These are phyloP conservation scores for Delphinapterus leucas DNA, from an alignment of 2,113 vertebrate species.

Conservation along the genomic window DNA sequence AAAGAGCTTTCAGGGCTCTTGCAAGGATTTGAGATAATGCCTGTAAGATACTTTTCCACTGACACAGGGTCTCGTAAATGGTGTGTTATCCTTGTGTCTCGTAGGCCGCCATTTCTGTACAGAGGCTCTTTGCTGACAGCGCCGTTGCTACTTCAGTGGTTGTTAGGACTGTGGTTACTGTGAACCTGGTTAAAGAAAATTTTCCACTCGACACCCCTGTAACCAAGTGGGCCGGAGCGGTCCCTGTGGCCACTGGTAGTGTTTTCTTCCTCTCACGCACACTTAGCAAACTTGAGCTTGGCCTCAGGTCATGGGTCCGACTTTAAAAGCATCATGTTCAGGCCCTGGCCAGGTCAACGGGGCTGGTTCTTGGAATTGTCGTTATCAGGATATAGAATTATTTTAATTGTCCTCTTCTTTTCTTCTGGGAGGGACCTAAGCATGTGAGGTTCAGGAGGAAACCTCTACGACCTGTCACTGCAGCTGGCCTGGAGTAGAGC, in stretches of 20 bases:
- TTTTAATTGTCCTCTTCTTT: neutral
- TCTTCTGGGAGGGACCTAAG: neutral
- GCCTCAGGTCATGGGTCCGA: neutral
- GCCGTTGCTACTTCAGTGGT: conserved; percentile 26
- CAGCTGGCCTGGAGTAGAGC: neutral
- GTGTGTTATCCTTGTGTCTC: neutral
- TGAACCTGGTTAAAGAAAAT: conserved; percentile 75
- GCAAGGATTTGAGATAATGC: neutral
- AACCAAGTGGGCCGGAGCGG: conserved; percentile 37
- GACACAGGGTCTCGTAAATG: neutral
- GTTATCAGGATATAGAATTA: neutral
- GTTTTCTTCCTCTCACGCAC: conserved; percentile 48
- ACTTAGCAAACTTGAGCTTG: neutral
- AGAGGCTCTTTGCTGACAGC: conserved; percentile 4
- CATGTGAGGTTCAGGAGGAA: neutral
- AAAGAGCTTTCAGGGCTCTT: neutral
- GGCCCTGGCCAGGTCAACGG: neutral
- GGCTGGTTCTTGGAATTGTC: neutral
- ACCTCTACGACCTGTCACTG: neutral
- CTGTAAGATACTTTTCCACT: neutral
- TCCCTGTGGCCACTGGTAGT: conserved; percentile 26
- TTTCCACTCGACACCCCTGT: conserved; percentile 72
- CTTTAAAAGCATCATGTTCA: neutral
- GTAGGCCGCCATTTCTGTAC: neutral
- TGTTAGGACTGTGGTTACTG: conserved; percentile 73